Percentiles rank a stretch among this genome's conserved stretches.
Evolutionary conservation across 2,888 invertebrate species (phyloP).

Genomic region (Enchytraeus crypticus): DNA sequence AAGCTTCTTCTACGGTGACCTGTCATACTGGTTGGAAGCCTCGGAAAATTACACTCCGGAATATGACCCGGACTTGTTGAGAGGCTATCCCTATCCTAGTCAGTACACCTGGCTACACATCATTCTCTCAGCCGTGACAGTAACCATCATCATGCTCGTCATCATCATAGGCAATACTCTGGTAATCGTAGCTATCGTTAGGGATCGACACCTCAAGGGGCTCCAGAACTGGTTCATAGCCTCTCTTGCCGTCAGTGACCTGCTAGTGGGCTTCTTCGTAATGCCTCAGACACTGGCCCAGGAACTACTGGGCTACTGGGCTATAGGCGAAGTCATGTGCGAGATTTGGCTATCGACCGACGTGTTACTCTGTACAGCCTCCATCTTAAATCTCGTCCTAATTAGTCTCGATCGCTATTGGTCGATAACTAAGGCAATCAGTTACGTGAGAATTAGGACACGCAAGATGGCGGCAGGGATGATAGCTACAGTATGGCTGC

Average conservation of each 20-base stretch:
- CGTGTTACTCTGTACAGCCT: slow-evolving; percentile 86
- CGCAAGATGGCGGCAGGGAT: slow-evolving; percentile 80
- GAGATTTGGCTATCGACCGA: slow-evolving; percentile 81
- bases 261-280: slow-evolving; percentile 82
- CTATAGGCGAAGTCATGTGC: slow-evolving; percentile 92
- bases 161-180: slow-evolving; percentile 93
- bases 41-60: not conserved
- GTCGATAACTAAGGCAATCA: slow-evolving; percentile 88
- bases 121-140: slow-evolving; percentile 78
- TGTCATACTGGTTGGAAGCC: not conserved
- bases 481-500: slow-evolving; percentile 88
- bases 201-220: slow-evolving; percentile 86
- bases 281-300: slow-evolving; percentile 96
- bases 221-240: slow-evolving; percentile 98
- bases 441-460: slow-evolving; percentile 84
- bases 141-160: slow-evolving; percentile 84
- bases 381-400: slow-evolving; percentile 91
- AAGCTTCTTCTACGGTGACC: not conserved
- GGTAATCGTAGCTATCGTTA: slow-evolving; percentile 90
- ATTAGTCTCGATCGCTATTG: slow-evolving; percentile 92
- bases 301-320: slow-evolving; percentile 96
- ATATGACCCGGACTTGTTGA: not conserved
- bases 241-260: slow-evolving; percentile 87
- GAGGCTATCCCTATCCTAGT: slow-evolving; percentile 56
- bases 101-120: slow-evolving; percentile 83